phyloP scores from a whole-genome alignment of 2,113 vertebrate genomes.

The Monopterus albus region DNA sequence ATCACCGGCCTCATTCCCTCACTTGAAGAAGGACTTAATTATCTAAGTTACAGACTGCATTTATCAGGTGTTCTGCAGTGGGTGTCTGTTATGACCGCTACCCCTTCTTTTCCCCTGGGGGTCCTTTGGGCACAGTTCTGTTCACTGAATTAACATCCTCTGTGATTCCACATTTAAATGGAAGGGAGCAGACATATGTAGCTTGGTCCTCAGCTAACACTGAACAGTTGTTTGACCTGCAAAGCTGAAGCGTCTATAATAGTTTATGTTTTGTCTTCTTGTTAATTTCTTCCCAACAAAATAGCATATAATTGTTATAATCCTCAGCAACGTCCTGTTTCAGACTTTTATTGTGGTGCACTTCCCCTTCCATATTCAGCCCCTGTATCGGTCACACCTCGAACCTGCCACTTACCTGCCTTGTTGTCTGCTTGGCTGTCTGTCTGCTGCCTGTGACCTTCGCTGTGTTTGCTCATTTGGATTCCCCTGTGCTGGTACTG shows the following conservation, averaged over 20 bases:
- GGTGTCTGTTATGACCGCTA: conserved; percentile 49
- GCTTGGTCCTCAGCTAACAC: conserved; percentile 20
- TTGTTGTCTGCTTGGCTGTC: no score
- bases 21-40: conserved; percentile 62
- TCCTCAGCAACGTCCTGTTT: no score
- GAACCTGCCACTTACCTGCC: no score
- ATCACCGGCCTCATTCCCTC: conserved; percentile 46
- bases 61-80: conserved; percentile 61
- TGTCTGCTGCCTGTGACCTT: no score
- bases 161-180: conserved; percentile 52
- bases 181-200: conserved; percentile 15
- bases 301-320: not conserved
- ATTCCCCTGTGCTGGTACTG: no score
- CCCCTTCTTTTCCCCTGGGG: conserved; percentile 36
- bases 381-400: no score
- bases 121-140: conserved; percentile 34
- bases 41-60: conserved; percentile 59
- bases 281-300: not conserved
- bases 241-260: conserved; percentile 4
- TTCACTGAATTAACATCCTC: conserved; percentile 39
- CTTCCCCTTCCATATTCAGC: no score
- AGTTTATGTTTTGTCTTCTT: not conserved
- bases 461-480: no score
- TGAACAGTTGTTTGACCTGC: conserved; percentile 16
- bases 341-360: no score